Base-by-base conservation (phyloP, 2,797 vertebrate species). In the Cynodonichthys magdalenae region DNA sequence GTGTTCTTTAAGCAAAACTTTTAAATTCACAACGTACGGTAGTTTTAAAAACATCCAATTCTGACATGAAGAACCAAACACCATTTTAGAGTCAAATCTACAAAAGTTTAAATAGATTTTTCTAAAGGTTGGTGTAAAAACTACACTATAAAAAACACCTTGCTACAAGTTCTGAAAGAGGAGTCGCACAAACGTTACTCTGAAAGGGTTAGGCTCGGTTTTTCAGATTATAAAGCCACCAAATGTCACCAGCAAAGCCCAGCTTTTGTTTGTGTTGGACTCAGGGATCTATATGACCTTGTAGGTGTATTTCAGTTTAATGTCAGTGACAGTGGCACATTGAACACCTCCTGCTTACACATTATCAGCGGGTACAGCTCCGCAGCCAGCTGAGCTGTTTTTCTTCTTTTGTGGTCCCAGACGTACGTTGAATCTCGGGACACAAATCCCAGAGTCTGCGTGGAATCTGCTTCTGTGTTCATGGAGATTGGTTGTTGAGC, bases 191-290 rank as follows among this genome's bases (percentile, higher is more conserved):
- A 46, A 54, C 49, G 15, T 36, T 18, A 15, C 18, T 20, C 31
- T 34, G 19, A 39, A 44, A 51, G 15, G 41, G n/a, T 52, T 29
- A 3, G 45, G 42, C 19, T 47, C 2, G 7, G 62, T 57, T 54
- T 66, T 36, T 28, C 27, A 53, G 57, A 72, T 72, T 80, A 62
- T 49, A 24, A 67, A 59, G 52, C 42, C 4, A 15, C 29, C 56
- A 67, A 72, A 75, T 56, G 53, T 39, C 41, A 51, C 53, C 53
- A 64, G 34, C 46, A 27, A 51, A 79, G 53, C 50, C 59, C 12
- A 12, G 36, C 36, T 66, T 74, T 73, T 54, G 48, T 68, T 44
- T 36, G 47, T 27, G 60, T 76, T 68, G 65, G 47, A 70, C 55
- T 42, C 46, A 49, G 42, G 55, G 57, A 57, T 55, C 52, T 69